Evolutionary conservation across 2,888 invertebrate genomes (phyloP).

Genomic region (Gymnoscelis rufifasciata): DNA sequence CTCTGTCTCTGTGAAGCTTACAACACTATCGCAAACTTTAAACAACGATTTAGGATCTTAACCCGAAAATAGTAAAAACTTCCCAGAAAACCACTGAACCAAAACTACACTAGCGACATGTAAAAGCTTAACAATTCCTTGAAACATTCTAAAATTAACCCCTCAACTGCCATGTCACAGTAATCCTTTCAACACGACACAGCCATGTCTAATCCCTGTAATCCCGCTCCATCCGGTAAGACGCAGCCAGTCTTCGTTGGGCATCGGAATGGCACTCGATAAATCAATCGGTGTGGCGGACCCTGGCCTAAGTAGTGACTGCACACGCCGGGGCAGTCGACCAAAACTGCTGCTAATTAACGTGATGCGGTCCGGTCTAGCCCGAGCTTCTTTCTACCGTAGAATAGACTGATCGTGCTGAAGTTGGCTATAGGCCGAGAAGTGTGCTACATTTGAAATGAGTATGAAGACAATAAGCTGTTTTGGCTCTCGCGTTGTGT

Average conservation of each 20-base stretch:
- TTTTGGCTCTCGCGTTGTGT: no score
- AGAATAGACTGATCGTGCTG: no score
- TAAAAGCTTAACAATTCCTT: background rate
- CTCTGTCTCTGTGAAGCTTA: no score
- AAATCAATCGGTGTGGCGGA: slow-evolving; percentile 48
- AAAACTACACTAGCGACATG: no score
- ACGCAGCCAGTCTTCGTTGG: slow-evolving; percentile 34
- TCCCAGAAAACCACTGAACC: no score
- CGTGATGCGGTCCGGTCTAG: slow-evolving; percentile 10
- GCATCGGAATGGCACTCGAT: slow-evolving; percentile 46
- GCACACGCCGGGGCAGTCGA: slow-evolving; percentile 5
- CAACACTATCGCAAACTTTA: no score
- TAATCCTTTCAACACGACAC: slow-evolving; percentile 8
- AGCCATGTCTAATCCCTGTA: slow-evolving; percentile 28
- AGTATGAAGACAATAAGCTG: no score
- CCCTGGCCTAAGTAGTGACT: slow-evolving; percentile 29
- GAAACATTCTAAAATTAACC: background rate
- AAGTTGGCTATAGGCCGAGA: no score
- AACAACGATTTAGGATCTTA: no score
- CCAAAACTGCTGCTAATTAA: slow-evolving; percentile 32
- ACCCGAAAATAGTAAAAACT: no score
- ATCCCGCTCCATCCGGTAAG: slow-evolving; percentile 33
- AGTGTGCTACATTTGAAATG: no score
- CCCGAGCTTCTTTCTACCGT: background rate
- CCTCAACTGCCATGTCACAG: slow-evolving; percentile 1